These are phyloP conservation scores for Vannuccia rotundouncinata DNA, from an alignment of 2,888 invertebrate species.

Conservation along the genomic window DNA sequence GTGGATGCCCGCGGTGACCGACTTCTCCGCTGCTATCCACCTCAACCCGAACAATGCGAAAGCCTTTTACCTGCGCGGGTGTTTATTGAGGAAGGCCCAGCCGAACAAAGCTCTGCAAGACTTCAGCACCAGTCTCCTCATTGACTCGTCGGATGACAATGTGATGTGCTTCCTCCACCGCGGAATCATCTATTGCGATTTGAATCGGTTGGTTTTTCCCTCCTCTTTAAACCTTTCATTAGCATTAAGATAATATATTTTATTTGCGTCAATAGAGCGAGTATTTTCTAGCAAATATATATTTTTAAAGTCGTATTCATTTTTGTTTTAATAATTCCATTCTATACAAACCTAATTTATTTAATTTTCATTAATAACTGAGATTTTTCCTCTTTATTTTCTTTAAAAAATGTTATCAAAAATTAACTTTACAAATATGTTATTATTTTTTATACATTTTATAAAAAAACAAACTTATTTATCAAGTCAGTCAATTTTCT, in stretches of 20 bases:
- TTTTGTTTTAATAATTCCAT: neutral
- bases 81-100: conserved; percentile 54
- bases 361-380: no score
- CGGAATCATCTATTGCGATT: conserved; percentile 52
- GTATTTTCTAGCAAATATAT: neutral
- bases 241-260: conserved; percentile 8
- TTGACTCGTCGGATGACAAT: conserved; percentile 53
- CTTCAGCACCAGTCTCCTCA: conserved; percentile 53
- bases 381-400: no score
- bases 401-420: no score
- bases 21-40: conserved; percentile 54
- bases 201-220: conserved; percentile 47
- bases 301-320: neutral
- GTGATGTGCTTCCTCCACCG: conserved; percentile 52
- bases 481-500: no score
- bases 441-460: no score
- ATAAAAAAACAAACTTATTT: no score
- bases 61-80: conserved; percentile 54
- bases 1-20: conserved; percentile 52
- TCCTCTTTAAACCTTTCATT: neutral
- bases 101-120: conserved; percentile 53
- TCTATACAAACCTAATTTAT: no score
- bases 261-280: conserved; percentile 40
- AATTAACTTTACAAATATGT: neutral
- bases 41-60: conserved; percentile 52